Evolutionary conservation across 2,888 invertebrate species (phyloP), one percentile per base, ranked within the genome.

Genomic region (Acleris laterana): DNA sequence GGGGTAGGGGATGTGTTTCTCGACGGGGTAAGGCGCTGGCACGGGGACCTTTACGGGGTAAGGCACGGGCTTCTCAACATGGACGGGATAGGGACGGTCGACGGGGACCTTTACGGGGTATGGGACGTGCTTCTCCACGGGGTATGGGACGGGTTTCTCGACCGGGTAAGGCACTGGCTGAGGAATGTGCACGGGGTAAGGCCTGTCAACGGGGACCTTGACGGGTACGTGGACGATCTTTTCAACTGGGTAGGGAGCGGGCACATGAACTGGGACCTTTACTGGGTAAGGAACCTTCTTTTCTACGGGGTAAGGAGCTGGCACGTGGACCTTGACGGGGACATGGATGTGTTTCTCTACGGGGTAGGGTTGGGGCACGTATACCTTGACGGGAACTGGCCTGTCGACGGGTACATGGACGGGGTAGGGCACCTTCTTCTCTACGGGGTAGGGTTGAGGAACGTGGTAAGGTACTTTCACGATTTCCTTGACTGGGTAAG

Each of bases 381-480:
- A 93, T 3, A 94, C 94, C 72, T 93, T 93, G 71, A 89, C 88
- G 73, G 93, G 93, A 7, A 83, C 81, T 28, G 93, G 93, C 77
- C 93, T 93, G 81, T 93, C 93, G 71, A 93, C 93, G 11, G 80
- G 93, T 3, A 93, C 91, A 70, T 93, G 93, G 3, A 93, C 93
- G 62, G 93, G 94, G 87, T 92, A 92, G 44, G 94, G 95, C 42
- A 94, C 85, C 71, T 93, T 93, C 81, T 93, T 94, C 69, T 95
- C 95, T 22, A 96, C 96, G 28, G 95, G 95, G 89, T 96, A 96
- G 57, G 96, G 96, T 69, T 94, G 94, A 38, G 95, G 95, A 59
- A 95, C 94, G 68, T 94, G 94, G 11, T 94, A 93, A 68, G 95
- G 94, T 71, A 94, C 91, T 84, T 94, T 94, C 49, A 94, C 90